phyloP scores from a whole-genome alignment of 2,888 invertebrate genomes.

The Acheta domesticus region DNA sequence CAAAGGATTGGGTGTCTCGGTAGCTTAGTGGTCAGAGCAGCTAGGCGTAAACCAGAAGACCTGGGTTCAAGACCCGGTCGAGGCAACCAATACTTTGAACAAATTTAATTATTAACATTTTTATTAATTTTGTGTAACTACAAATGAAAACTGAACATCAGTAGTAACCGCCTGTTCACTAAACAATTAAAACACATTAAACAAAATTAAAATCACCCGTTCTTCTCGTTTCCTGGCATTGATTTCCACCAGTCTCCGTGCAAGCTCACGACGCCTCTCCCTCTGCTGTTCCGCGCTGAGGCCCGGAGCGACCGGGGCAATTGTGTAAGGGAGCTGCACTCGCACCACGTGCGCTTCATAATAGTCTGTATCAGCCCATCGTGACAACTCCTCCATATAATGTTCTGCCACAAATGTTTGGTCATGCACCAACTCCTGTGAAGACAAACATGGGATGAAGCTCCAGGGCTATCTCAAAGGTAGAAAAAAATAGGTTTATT shows the following conservation, averaged over 20 bases:
- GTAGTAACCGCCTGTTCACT: too few relatives aligned
- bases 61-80: too few relatives aligned
- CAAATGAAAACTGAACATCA: too few relatives aligned
- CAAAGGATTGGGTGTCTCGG: too few relatives aligned
- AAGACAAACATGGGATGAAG: background rate
- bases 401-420: slow-evolving; percentile 75
- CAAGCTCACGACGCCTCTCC: slow-evolving; percentile 81
- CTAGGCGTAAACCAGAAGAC: too few relatives aligned
- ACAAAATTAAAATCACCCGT: slow-evolving; percentile 50
- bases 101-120: too few relatives aligned
- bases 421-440: slow-evolving; percentile 71
- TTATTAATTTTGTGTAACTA: too few relatives aligned
- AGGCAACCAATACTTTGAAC: too few relatives aligned
- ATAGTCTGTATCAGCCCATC: slow-evolving; percentile 78
- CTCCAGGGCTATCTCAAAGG: background rate
- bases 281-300: slow-evolving; percentile 78
- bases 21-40: too few relatives aligned
- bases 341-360: slow-evolving; percentile 79
- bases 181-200: too few relatives aligned
- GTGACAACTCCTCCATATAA: slow-evolving; percentile 72
- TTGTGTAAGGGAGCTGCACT: slow-evolving; percentile 80
- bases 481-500: too few relatives aligned
- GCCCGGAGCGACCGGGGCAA: slow-evolving; percentile 57
- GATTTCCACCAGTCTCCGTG: slow-evolving; percentile 78
- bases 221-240: slow-evolving; percentile 86